Base-by-base conservation (phyloP, 1,140 invertebrate genomes). In the Gonioctena quinquepunctata region DNA sequence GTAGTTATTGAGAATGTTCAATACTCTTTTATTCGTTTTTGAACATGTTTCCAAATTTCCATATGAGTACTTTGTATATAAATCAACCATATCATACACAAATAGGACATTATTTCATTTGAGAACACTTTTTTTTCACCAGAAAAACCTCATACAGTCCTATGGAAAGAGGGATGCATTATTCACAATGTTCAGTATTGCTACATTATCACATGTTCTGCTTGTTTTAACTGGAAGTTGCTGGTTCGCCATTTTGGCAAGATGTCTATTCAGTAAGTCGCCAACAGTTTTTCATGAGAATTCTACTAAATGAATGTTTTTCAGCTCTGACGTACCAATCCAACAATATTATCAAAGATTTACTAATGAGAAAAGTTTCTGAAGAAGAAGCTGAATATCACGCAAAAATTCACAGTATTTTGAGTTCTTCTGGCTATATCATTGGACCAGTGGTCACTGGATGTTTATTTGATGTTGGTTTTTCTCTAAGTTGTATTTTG, bases 361-460 rank as follows among this genome's bases (percentile, higher is more conserved):
- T 73, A n/a, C 23, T 73, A 27, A 23, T 73, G 5, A 63, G 33
- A 7, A 69, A 52, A 63, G 59, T 57, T 5, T 22, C 60, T 52
- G 61, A 52, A 61, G 71, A 66, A 8, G 64, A 73, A 13, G 22
- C n/a, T 8, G 59, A 65, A 48, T 22, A 64, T 21, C 62, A 28
- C n/a, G 11, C 70, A 28, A 62, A 11, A 27, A 68, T 68, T 27
- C 61, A 48, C 50, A 70, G 48, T 52, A 70, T 73, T 65, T 68
- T 73, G 54, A 70, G 68, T 28, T 33, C 62, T 11, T 56, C 60
- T 25, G 72, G 72, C 6, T 70, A 28, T 33, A 67, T 73, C 7
- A 64, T 73, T 21, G 72, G 72, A 18, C 72, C 72, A 2, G 68
- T 73, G 22, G 52, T 73, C 26, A 62, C 64, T 59, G 72, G 72